These are phyloP conservation scores for Clarias fuscus DNA, from an alignment of 2,797 vertebrate species.

Conservation along the genomic window DNA sequence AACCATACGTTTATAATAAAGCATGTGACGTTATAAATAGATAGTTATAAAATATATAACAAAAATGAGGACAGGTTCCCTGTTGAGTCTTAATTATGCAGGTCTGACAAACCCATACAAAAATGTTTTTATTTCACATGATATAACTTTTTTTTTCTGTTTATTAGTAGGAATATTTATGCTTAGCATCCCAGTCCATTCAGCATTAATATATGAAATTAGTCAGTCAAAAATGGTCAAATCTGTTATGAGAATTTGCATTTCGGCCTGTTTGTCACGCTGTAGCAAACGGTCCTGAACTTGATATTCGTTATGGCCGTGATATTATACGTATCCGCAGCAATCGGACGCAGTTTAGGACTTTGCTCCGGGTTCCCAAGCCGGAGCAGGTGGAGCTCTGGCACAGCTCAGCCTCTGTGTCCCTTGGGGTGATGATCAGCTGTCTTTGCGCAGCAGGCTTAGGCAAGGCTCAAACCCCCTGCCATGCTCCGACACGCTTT, in stretches of 20 bases:
- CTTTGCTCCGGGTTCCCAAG: conserved; percentile 28
- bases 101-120: neutral
- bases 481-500: conserved; percentile 34
- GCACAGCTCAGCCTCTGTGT: conserved; percentile 45
- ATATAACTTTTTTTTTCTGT: neutral
- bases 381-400: conserved; percentile 61
- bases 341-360: neutral
- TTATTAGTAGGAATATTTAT: neutral
- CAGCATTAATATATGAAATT: neutral
- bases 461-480: conserved; percentile 54
- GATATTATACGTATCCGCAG: neutral
- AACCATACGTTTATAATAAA: neutral
- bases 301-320: neutral
- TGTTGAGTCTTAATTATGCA: no score
- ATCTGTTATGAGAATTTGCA: neutral
- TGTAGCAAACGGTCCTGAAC: neutral
- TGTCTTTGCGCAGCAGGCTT: conserved; percentile 56
- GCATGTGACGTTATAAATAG: neutral
- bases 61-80: no score
- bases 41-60: no score
- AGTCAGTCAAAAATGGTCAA: neutral
- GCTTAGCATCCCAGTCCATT: neutral
- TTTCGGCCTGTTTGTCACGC: neutral
- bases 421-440: conserved; percentile 63
- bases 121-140: no score